Base-by-base conservation (phyloP, 2,888 invertebrate species). In the Rhamphomyia laevipes region DNA sequence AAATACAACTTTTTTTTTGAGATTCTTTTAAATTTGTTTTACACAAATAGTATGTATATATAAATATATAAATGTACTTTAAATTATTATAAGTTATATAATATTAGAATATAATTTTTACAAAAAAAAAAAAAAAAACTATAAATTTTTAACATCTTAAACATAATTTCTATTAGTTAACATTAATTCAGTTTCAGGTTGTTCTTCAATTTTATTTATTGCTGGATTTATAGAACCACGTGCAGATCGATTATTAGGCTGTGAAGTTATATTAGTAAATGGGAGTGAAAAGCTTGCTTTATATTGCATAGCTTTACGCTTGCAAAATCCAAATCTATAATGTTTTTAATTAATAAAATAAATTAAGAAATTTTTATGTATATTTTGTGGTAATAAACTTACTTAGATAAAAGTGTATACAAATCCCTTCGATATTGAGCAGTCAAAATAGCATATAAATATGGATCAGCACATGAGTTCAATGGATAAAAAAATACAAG, bases 401-500 rank as follows among this genome's bases (percentile, higher is more conserved):
- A 86, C 73, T 81, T 78, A 3, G 82, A 77, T 45, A 86, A 69
- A 38, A 87, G 65, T 12, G 76, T 73, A 47, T 80, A 75, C 18
- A 87, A 73, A 65, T 92, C 90, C 57, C 81, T 76, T 40, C 89
- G 76, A 63, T 89, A 91, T 67, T 90, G 90, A 53, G 88, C 82
- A 9, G 92, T 93, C 62, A 91, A 74, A 57, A 93, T 86, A 16
- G 90, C 92, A 68, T 93, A 94, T 4, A 94, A 72, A 73, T 91
- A 92, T 1, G 93, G 93, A 71, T 94, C 92, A 37, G 92, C 89
- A 64, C 90, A 91, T 1, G 91, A 86, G 69, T 93, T 93, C 52
- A 94, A 71, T 0, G 93, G 93, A 64, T 92, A 89, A 64, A 93
- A 90, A 65, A 93, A 90, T 10, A 93, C 91, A 52, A 91, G 71